A percentile compares a stretch with the other conserved stretches of the same genome.
Conservation (phyloP, 2,888 invertebrate species). For the Glyphotaelius pellucidus region DNA sequence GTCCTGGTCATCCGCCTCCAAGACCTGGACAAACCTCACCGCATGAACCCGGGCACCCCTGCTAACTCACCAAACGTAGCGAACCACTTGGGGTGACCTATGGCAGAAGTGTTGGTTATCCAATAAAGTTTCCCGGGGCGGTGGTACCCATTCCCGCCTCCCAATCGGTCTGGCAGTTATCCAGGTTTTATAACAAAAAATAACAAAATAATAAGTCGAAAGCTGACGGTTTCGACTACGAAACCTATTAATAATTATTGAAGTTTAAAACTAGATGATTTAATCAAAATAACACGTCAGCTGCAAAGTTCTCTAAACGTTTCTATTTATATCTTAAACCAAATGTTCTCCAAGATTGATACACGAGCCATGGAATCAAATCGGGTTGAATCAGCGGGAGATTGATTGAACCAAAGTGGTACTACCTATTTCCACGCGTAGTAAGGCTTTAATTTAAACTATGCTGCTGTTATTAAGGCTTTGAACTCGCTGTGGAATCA, state of each 20-base stretch:
- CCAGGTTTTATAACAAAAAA: too few relatives aligned
- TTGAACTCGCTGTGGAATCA: constrained; percentile 24
- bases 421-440: neutral
- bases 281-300: neutral
- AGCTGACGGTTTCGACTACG: too few relatives aligned
- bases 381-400: neutral
- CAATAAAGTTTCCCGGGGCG: too few relatives aligned
- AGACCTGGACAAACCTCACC: too few relatives aligned
- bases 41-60: too few relatives aligned
- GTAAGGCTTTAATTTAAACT: constrained; percentile 6
- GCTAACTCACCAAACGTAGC: too few relatives aligned
- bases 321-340: neutral
- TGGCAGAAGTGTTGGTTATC: too few relatives aligned
- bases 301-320: neutral
- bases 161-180: too few relatives aligned
- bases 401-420: constrained; percentile 3
- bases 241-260: neutral
- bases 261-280: neutral
- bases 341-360: neutral
- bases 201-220: too few relatives aligned
- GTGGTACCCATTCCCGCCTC: too few relatives aligned
- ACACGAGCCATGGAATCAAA: neutral
- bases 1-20: too few relatives aligned
- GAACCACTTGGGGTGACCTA: too few relatives aligned
- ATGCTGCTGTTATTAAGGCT: constrained; percentile 19